Evolutionary conservation across 2,797 vertebrate species (phyloP), one percentile per base, ranked within the genome.

Genomic region (Peromyscus nudipes): DNA sequence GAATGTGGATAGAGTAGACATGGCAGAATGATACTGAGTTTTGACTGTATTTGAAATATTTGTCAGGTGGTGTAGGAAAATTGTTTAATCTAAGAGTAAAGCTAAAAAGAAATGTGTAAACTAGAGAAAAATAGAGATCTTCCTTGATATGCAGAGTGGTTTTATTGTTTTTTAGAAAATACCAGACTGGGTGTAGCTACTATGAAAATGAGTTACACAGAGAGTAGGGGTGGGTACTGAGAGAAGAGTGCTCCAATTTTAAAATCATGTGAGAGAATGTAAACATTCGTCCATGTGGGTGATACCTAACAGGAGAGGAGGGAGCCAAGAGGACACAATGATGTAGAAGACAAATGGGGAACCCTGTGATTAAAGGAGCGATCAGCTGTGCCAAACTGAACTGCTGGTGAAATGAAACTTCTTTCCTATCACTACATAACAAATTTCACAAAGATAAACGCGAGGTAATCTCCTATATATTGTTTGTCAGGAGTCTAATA

Each of bases 271-370:
- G 3, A 67, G 46, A 82, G 31, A 84, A 92, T 40, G 31, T 3
- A 34, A 55, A 92, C 4, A 62, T 55, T 69, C 0, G 29, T 21
- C 14, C 60, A 88, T 27, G 14, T 1, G 79, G 73, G 46, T 94
- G 86, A 55, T 57, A 90, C 5, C 0, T 25, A 89, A 25, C 1
- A 12, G 83, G 16, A 16, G 34, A 77, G 13, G 31, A 83, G 86
- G 10, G 60, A 69, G 73, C 6, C 14, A 49, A 29, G 71, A 21
- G 65, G 81, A 1, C 79, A 49, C 67, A 37, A 27, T 83, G 49
- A n/a, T 2, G 6, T 0, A 23, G 9, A 92, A 25, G 0, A 3
- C 43, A 64, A 37, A 6, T 84, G 3, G 19, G 0, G 37, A 52
- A 60, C 27, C 46, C 1, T 43, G 4, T 92, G 27, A 31, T 52